These are phyloP conservation scores for Drosophila nr. perissopoda DNA, from an alignment of 2,888 invertebrate species.

Conservation along the genomic window DNA sequence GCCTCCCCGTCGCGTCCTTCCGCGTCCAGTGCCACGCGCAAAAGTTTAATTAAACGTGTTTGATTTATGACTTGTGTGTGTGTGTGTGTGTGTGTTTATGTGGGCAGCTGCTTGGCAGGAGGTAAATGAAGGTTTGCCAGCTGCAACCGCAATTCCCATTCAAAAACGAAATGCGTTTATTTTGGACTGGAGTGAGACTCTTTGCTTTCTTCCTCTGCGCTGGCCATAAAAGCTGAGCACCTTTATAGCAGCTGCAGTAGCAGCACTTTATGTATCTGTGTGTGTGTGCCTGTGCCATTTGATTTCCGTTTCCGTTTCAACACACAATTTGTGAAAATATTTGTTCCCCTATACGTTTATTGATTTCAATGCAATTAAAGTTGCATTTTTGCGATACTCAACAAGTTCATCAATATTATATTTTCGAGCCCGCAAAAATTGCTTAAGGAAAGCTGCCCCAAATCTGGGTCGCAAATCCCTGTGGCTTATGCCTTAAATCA, in stretches of 20 bases:
- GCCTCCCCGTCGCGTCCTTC: neutral
- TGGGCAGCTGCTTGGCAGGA: conserved; percentile 15
- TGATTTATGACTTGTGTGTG: conserved; percentile 69
- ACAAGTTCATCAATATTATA: conserved; percentile 68
- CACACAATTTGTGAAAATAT: conserved; percentile 38
- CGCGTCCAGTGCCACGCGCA: conserved; percentile 23
- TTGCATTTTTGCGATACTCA: conserved; percentile 57
- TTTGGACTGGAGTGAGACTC: conserved; percentile 32
- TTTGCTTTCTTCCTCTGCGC: conserved; percentile 6
- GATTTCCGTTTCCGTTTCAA: conserved; percentile 47
- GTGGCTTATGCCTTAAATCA: conserved; percentile 67
- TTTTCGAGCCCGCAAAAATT: conserved; percentile 18
- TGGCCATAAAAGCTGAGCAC: conserved; percentile 53
- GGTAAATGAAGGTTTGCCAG: conserved; percentile 21
- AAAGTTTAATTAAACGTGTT: conserved; percentile 79
- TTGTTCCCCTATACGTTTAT: conserved; percentile 43
- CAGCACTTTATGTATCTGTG: neutral
- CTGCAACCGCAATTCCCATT: conserved; percentile 62
- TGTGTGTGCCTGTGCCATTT: conserved; percentile 33
- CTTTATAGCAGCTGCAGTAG: conserved; percentile 46
- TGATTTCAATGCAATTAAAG: conserved; percentile 49
- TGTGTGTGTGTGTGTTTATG: neutral
- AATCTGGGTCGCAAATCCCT: conserved; percentile 66
- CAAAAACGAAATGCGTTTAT: conserved; percentile 60
- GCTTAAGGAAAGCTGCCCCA: conserved; percentile 20